Percentiles rank a stretch among this genome's conserved stretches.
Conservation (phyloP, 2,113 vertebrate species). For the Echinops telfairi region DNA sequence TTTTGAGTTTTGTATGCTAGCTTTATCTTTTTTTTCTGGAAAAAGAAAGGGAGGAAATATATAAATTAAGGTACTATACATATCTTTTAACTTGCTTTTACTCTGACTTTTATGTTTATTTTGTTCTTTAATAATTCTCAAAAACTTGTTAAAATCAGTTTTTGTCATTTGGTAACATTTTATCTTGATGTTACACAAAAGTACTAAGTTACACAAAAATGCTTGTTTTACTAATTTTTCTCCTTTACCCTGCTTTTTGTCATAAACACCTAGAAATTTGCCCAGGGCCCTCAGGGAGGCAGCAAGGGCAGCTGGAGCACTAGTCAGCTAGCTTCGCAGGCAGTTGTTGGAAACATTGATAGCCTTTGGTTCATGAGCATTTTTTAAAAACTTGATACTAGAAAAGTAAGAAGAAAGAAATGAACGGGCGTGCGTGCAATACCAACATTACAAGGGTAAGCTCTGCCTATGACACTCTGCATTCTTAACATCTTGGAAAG, state of each 20-base stretch:
- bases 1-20: too few species aligned
- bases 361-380: neutral
- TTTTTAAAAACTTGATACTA: neutral
- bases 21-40: too few species aligned
- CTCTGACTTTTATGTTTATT: too few species aligned
- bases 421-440: neutral
- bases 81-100: too few species aligned
- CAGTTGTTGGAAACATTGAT: neutral
- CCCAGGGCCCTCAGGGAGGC: neutral
- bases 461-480: neutral
- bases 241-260: neutral
- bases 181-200: neutral
- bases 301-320: neutral
- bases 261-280: neutral
- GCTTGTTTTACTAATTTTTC: constrained; percentile 41
- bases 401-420: constrained; percentile 9
- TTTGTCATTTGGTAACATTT: constrained; percentile 44
- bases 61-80: too few species aligned
- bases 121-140: neutral
- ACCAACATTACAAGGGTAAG: neutral
- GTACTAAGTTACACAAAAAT: constrained; percentile 20
- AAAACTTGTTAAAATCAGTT: constrained; percentile 36
- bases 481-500: neutral
- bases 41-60: too few species aligned
- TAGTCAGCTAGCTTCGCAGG: too few species aligned